A percentile compares a stretch with the other conserved stretches of the same genome.
Evolutionary conservation across 2,113 vertebrate species (phyloP).

Genomic region (Neolamprologus brichardi): DNA sequence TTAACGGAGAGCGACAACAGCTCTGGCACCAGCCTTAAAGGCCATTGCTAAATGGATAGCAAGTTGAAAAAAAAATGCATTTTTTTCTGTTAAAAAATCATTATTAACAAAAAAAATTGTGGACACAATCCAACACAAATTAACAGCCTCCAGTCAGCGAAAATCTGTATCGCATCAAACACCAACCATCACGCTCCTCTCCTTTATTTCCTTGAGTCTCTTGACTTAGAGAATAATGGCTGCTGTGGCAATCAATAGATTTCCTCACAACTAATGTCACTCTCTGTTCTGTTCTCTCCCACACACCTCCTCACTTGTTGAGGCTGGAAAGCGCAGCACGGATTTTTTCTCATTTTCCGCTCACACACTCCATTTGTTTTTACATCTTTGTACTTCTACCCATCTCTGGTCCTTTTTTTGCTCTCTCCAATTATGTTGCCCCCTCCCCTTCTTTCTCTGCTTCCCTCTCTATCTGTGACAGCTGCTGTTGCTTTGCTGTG

Average conservation of each 20-base stretch:
- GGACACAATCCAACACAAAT: background rate
- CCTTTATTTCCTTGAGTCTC: constrained; percentile 15
- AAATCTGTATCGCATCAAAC: constrained; percentile 17
- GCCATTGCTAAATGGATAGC: background rate
- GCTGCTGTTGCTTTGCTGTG: constrained; percentile 57
- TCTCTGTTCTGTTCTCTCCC: constrained; percentile 34
- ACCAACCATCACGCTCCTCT: constrained; percentile 14
- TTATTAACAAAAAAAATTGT: background rate
- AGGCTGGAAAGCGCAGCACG: constrained; percentile 1
- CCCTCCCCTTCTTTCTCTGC: background rate
- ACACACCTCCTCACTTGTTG: constrained; percentile 43
- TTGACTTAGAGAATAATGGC: constrained; percentile 46
- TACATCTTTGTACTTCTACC: constrained; percentile 20
- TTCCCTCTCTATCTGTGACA: constrained; percentile 44
- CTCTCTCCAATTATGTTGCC: background rate
- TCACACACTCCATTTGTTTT: constrained; percentile 42
- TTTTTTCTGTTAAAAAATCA: background rate
- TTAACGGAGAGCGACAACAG: background rate
- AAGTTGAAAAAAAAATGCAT: background rate
- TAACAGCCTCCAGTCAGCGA: background rate
- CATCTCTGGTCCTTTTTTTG: background rate
- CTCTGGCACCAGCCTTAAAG: background rate
- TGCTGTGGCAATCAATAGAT: constrained; percentile 58
- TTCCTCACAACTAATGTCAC: constrained; percentile 43
- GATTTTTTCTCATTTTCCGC: constrained; percentile 22